These are phyloP conservation scores for Scolanthus callimorphus DNA, from an alignment of 92 coral and sea anemone species.

Conservation along the genomic window DNA sequence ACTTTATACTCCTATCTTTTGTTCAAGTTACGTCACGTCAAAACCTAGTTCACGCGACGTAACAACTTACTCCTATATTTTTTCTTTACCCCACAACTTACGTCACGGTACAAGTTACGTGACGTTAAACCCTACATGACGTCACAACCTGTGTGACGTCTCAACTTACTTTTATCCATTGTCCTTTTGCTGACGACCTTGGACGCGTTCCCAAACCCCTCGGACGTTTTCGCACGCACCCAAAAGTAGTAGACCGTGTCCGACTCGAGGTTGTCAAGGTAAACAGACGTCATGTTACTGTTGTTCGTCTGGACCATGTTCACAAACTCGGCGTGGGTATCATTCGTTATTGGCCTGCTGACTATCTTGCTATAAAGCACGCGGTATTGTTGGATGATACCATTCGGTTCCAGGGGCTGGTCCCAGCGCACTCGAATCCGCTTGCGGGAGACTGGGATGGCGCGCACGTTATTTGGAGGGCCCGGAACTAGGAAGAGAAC, in stretches of 20 bases:
- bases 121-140: too few species aligned
- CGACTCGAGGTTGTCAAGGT: conserved; percentile 47
- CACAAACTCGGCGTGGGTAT: conserved; percentile 25
- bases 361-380: conserved; percentile 49
- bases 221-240: conserved; percentile 81
- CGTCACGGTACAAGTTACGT: too few species aligned
- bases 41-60: too few species aligned
- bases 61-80: too few species aligned
- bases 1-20: too few species aligned
- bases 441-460: conserved; percentile 72
- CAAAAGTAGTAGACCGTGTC: conserved; percentile 76
- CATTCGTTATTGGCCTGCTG: conserved; percentile 24
- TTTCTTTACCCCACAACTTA: too few species aligned
- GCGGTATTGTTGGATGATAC: conserved; percentile 68
- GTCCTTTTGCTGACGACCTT: conserved; percentile 54
- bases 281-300: conserved; percentile 56
- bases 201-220: conserved; percentile 78
- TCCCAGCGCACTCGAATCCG: conserved; percentile 87
- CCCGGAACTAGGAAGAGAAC: conserved; percentile 99
- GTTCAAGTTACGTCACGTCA: too few species aligned
- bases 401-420: conserved; percentile 85
- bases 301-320: conserved; percentile 5
- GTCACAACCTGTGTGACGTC: too few species aligned
- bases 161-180: conserved; percentile 52
- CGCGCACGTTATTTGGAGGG: conserved; percentile 73